A percentile compares a stretch with the other conserved stretches of the same genome.
These are phyloP conservation scores for Scaptomyza flava DNA, from an alignment of 2,888 invertebrate species.

Conservation along the genomic window DNA sequence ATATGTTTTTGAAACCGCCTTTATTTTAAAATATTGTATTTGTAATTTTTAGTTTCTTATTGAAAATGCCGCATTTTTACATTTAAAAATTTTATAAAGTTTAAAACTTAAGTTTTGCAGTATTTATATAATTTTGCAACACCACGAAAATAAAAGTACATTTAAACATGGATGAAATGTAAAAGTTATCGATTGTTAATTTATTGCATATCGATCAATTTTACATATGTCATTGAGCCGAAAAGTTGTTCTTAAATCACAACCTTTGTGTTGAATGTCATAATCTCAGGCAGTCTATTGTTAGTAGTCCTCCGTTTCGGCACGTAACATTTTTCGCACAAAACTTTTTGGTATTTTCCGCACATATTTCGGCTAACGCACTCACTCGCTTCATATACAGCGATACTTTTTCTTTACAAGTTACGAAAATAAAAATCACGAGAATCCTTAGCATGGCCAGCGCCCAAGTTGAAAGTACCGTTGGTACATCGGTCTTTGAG, in stretches of 20 bases:
- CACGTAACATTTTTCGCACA: slow-evolving; percentile 59
- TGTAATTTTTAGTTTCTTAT: slow-evolving; percentile 29
- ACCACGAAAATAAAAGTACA: slow-evolving; percentile 45
- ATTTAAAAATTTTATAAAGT: slow-evolving; percentile 55
- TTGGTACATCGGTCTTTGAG: slow-evolving; percentile 40
- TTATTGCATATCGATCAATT: neutral
- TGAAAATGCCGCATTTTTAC: slow-evolving; percentile 59
- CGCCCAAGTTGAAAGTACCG: slow-evolving; percentile 31
- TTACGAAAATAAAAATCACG: neutral
- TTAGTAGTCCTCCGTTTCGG: slow-evolving; percentile 56
- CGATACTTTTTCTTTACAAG: slow-evolving; percentile 7
- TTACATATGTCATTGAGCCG: neutral
- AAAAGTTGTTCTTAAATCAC: neutral
- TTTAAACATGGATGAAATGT: slow-evolving; percentile 8
- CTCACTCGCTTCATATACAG: slow-evolving; percentile 43
- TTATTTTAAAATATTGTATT: slow-evolving; percentile 18
- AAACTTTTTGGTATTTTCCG: slow-evolving; percentile 58
- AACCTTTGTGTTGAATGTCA: slow-evolving; percentile 19
- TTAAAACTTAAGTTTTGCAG: slow-evolving; percentile 55
- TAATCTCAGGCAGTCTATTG: slow-evolving; percentile 28
- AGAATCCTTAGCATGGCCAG: slow-evolving; percentile 50
- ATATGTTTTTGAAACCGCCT: slow-evolving; percentile 26
- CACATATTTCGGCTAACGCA: slow-evolving; percentile 50
- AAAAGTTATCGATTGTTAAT: neutral
- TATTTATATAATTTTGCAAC: slow-evolving; percentile 61